Conservation (phyloP, 2,113 vertebrate species). For the Micromys minutus region DNA sequence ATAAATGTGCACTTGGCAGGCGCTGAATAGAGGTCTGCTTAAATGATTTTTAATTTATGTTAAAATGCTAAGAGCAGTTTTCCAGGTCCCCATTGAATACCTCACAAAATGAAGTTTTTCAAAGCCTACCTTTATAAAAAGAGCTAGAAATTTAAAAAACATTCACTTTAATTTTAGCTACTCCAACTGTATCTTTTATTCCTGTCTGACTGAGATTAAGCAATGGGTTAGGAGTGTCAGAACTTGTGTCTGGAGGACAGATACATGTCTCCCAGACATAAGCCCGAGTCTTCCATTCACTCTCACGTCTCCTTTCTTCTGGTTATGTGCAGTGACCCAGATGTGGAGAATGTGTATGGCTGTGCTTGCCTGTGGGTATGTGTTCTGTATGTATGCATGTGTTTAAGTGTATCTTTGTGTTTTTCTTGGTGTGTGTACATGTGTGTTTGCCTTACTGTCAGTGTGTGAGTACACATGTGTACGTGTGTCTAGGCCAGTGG, state of each 20-base stretch:
- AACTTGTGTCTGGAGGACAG: not conserved
- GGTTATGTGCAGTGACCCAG: not conserved
- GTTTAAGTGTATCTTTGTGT: not conserved
- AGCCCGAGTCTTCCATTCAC: not conserved
- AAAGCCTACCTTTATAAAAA: slow-evolving; percentile 68
- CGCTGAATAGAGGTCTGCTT: slow-evolving; percentile 67
- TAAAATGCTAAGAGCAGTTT: slow-evolving; percentile 77
- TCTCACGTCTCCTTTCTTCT: not conserved
- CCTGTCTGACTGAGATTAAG: not conserved
- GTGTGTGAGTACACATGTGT: not conserved
- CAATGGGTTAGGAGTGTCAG: not conserved
- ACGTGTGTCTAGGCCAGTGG: no score
- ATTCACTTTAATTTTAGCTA: slow-evolving; percentile 56
- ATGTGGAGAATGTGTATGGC: not conserved
- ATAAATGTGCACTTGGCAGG: slow-evolving; percentile 71
- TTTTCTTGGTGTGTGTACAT: not conserved
- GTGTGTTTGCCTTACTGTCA: not conserved
- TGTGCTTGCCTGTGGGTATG: not conserved
- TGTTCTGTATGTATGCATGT: not conserved
- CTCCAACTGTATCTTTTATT: slow-evolving; percentile 37
- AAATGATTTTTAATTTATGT: slow-evolving; percentile 81
- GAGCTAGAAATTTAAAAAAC: slow-evolving; percentile 63
- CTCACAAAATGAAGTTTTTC: slow-evolving; percentile 67
- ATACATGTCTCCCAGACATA: not conserved
- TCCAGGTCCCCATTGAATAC: slow-evolving; percentile 61